phyloP scores from a whole-genome alignment of 2,888 invertebrate species.

The Clostera curtula region DNA sequence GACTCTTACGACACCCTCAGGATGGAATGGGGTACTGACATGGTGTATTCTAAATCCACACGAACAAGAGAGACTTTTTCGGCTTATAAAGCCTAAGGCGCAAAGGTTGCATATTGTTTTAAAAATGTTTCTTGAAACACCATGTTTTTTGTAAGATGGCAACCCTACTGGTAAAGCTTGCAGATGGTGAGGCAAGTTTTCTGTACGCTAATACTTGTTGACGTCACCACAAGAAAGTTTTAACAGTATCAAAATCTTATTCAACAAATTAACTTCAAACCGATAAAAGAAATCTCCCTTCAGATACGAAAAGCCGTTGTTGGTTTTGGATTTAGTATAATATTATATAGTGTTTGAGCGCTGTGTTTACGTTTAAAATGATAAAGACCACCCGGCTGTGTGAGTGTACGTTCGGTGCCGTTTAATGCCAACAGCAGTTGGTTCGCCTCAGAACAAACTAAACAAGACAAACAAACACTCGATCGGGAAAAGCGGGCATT shows the following conservation, averaged over 20 bases:
- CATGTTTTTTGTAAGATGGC: too few relatives aligned
- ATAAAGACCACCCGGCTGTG: constrained; percentile 70
- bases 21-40: too few relatives aligned
- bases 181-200: constrained; percentile 69
- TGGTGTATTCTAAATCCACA: too few relatives aligned
- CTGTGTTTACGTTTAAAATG: constrained; percentile 65
- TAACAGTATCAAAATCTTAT: too few relatives aligned
- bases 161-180: too few relatives aligned
- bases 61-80: too few relatives aligned
- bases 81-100: too few relatives aligned
- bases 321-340: constrained; percentile 59
- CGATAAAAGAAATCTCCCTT: constrained; percentile 21
- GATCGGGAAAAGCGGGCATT: constrained; percentile 51
- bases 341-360: constrained; percentile 54
- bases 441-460: constrained; percentile 61
- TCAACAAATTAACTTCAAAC: constrained; percentile 20
- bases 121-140: too few relatives aligned
- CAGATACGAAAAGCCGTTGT: constrained; percentile 32
- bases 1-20: too few relatives aligned
- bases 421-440: constrained; percentile 59
- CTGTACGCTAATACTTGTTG: constrained; percentile 72
- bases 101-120: too few relatives aligned
- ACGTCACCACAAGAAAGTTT: too few relatives aligned
- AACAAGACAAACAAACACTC: constrained; percentile 57
- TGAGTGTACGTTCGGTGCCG: constrained; percentile 38